Conservation (phyloP, 2,113 vertebrate species). For the Prochilodus magdalenae region DNA sequence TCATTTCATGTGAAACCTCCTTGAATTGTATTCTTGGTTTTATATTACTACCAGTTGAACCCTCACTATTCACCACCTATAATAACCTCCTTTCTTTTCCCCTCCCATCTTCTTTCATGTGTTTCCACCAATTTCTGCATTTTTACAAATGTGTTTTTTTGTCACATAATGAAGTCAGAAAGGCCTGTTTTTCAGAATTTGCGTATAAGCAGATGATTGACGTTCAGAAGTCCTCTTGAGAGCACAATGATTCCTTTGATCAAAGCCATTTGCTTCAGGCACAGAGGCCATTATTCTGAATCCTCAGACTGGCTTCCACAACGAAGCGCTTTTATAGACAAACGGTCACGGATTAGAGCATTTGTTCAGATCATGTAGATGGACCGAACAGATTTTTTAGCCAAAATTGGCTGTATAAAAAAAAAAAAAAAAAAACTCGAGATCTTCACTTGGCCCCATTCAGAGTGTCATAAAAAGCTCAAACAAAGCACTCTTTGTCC, state of each 20-base stretch:
- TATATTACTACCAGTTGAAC: slow-evolving; percentile 6
- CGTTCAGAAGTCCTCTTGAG: not conserved
- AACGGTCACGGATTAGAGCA: not conserved
- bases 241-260: not conserved
- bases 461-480: not conserved
- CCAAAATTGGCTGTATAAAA: not conserved
- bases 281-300: slow-evolving; percentile 15
- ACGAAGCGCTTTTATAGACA: slow-evolving; percentile 12
- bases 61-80: slow-evolving; percentile 5
- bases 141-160: not conserved
- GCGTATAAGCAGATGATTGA: not conserved
- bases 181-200: not conserved
- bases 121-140: not conserved
- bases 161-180: not conserved
- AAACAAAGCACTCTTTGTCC: not conserved
- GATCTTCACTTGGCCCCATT: not conserved
- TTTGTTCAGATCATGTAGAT: not conserved
- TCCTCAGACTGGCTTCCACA: not conserved
- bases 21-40: not conserved
- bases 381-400: not conserved
- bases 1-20: slow-evolving; percentile 20
- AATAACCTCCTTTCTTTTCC: not conserved
- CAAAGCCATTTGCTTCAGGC: not conserved
- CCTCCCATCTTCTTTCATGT: not conserved
- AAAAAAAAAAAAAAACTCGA: not conserved